phyloP scores from a whole-genome alignment of 2,888 invertebrate species.

The Apodemia mormo region DNA sequence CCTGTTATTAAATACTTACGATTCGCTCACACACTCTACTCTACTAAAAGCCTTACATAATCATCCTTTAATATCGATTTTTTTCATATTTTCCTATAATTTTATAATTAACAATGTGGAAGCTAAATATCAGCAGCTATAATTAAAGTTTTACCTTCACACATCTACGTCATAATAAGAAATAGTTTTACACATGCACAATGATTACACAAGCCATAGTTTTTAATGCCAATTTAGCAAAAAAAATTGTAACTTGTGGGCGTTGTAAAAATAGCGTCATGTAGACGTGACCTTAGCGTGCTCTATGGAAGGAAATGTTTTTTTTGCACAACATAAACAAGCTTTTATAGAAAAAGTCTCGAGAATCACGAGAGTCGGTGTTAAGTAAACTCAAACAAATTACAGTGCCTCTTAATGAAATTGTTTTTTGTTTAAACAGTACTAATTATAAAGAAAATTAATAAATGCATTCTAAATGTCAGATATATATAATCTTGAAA shows the following conservation, averaged over 20 bases:
- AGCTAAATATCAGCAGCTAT: neutral
- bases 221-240: constrained; percentile 29
- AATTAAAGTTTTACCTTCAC: neutral
- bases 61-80: too few species aligned
- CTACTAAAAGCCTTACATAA: too few species aligned
- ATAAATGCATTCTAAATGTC: too few species aligned
- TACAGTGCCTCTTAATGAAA: neutral
- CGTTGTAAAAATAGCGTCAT: constrained; percentile 26
- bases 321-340: constrained; percentile 48
- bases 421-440: too few species aligned
- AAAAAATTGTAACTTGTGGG: constrained; percentile 34
- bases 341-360: constrained; percentile 38
- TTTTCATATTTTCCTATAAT: too few species aligned
- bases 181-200: neutral
- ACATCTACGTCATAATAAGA: neutral
- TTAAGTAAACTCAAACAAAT: constrained; percentile 18
- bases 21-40: too few species aligned
- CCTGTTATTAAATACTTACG: too few species aligned
- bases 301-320: constrained; percentile 39
- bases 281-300: constrained; percentile 60
- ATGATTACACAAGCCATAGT: neutral
- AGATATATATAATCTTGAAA: too few species aligned
- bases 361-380: constrained; percentile 23
- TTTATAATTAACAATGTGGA: neutral
- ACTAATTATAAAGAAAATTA: too few species aligned